A percentile compares a stretch with the other conserved stretches of the same genome.
phyloP scores from a whole-genome alignment of 2,113 vertebrate genomes.

The Brienomyrus brachyistius region DNA sequence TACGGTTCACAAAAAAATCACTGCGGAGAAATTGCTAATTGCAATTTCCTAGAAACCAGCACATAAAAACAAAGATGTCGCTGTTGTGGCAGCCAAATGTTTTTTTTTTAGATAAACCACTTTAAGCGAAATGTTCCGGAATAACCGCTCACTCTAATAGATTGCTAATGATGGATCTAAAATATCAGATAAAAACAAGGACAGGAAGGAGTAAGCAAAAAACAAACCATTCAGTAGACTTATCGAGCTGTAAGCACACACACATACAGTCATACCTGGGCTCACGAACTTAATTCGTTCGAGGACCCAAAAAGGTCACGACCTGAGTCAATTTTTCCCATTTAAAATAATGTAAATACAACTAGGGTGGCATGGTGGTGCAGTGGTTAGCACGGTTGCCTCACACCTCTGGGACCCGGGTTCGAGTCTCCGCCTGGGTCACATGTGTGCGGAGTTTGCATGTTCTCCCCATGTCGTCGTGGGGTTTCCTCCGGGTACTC shows the following conservation, averaged over 20 bases:
- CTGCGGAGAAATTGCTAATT: background rate
- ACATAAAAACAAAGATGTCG: background rate
- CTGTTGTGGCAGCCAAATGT: background rate
- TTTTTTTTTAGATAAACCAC: background rate
- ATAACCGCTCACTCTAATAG: background rate
- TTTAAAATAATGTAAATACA: too few species aligned
- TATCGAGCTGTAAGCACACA: background rate
- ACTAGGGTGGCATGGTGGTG: too few species aligned
- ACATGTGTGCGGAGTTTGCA: too few species aligned
- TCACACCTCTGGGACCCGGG: too few species aligned
- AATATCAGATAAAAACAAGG: background rate
- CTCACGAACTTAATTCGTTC: too few species aligned
- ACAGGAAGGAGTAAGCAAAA: background rate
- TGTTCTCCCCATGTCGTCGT: too few species aligned
- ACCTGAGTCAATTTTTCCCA: too few species aligned
- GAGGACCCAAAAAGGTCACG: too few species aligned
- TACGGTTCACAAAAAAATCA: background rate
- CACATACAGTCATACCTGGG: too few species aligned
- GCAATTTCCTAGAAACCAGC: background rate
- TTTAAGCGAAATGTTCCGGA: background rate
- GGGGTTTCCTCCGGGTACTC: too few species aligned
- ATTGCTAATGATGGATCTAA: background rate
- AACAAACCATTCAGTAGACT: background rate
- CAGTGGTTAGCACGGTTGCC: too few species aligned
- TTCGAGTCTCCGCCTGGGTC: too few species aligned